phyloP scores from a whole-genome alignment of 2,888 invertebrate species.

The Aspidiotus rigidus region DNA sequence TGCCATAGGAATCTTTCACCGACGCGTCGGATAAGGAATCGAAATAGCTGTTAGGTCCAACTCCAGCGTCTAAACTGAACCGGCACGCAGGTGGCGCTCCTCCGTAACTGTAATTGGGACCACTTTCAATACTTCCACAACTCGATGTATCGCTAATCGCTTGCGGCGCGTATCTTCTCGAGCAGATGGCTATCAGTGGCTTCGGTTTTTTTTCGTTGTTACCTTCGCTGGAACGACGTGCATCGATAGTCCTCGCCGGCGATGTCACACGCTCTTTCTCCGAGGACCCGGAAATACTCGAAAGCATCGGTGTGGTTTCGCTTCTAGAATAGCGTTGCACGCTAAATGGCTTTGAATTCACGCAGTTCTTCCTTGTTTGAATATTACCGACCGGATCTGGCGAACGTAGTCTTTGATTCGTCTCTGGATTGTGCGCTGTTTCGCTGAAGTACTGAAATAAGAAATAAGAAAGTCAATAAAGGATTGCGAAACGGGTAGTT shows the following conservation, averaged over 20 bases:
- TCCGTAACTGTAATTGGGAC: background rate
- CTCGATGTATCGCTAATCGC: slow-evolving; percentile 38
- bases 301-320: slow-evolving; percentile 29
- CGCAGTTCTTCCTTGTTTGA: background rate
- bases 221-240: slow-evolving; percentile 28
- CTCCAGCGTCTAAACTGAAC: slow-evolving; percentile 45
- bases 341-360: slow-evolving; percentile 1
- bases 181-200: background rate
- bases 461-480: slow-evolving; percentile 24
- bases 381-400: slow-evolving; percentile 39
- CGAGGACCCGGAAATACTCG: background rate
- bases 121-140: slow-evolving; percentile 28
- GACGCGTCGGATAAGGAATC: slow-evolving; percentile 55
- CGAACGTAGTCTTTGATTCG: slow-evolving; percentile 58
- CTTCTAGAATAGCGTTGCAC: slow-evolving; percentile 23
- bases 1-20: slow-evolving; percentile 34
- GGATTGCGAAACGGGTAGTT: slow-evolving; percentile 8
- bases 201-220: slow-evolving; percentile 21
- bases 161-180: slow-evolving; percentile 41
- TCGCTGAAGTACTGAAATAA: slow-evolving; percentile 71
- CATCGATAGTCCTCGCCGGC: background rate
- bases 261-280: background rate
- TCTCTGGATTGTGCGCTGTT: slow-evolving; percentile 81
- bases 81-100: slow-evolving; percentile 41
- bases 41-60: slow-evolving; percentile 53